Evolutionary conservation across 2,113 vertebrate species (phyloP).

Genomic region (Tragelaphus buxtoni): DNA sequence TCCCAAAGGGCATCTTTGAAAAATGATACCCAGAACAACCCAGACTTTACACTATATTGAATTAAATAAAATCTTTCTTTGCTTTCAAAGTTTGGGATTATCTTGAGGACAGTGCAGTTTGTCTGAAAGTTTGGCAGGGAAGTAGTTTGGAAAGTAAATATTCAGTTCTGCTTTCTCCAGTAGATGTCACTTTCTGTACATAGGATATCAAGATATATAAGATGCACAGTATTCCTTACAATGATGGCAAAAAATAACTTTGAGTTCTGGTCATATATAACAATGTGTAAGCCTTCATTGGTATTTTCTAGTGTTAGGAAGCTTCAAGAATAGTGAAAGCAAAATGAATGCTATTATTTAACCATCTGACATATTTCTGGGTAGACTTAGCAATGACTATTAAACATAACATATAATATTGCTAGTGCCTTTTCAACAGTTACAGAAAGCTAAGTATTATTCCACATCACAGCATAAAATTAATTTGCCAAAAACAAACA

Average conservation of each 20-base stretch:
- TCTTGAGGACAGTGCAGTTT: constrained; percentile 13
- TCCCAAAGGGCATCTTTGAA: background rate
- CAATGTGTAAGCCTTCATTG: constrained; percentile 1
- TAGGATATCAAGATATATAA: constrained; percentile 80
- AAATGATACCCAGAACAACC: background rate
- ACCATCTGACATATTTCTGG: background rate
- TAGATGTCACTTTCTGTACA: constrained; percentile 89
- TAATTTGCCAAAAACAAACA: constrained; percentile 38
- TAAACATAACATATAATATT: background rate
- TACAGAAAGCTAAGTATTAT: constrained; percentile 8
- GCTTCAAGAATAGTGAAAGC: background rate
- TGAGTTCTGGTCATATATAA: constrained; percentile 54
- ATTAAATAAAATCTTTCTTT: constrained; percentile 57
- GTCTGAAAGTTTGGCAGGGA: constrained; percentile 63
- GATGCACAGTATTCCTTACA: constrained; percentile 33
- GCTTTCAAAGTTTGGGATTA: constrained; percentile 38
- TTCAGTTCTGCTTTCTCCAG: constrained; percentile 86
- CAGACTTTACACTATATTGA: constrained; percentile 18
- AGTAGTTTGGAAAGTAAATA: constrained; percentile 75
- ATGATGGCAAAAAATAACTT: constrained; percentile 61
- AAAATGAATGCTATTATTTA: constrained; percentile 38
- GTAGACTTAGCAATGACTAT: background rate
- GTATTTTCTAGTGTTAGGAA: constrained; percentile 42
- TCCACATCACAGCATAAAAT: constrained; percentile 37
- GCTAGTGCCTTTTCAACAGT: background rate